Evolutionary conservation across 1,140 invertebrate genomes (phyloP).

Genomic region (Littorina saxatilis): DNA sequence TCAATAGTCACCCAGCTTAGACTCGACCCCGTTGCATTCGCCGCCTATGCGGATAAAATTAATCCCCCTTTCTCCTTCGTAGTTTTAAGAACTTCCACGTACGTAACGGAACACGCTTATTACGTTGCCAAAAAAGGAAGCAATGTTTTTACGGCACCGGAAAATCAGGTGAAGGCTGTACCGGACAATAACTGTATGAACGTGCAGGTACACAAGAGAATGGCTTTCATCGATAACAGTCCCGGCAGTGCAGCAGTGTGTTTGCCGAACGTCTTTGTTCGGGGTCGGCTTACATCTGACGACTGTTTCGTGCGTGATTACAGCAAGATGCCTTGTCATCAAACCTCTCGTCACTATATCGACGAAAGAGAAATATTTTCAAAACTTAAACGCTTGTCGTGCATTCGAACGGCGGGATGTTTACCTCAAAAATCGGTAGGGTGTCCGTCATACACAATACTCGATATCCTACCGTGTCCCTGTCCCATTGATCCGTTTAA

Average conservation of each 20-base stretch:
- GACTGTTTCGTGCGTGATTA: not conserved
- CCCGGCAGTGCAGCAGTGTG: not conserved
- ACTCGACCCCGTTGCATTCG: not conserved
- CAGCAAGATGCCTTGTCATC: not conserved
- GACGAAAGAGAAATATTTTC: not conserved
- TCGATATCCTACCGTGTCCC: not conserved
- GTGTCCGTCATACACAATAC: not conserved
- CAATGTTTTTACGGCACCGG: not conserved
- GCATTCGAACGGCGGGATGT: not conserved
- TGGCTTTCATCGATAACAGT: not conserved
- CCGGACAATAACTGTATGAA: not conserved
- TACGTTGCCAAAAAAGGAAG: not conserved
- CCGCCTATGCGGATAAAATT: not conserved
- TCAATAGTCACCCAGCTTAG: not conserved
- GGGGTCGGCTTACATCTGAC: not conserved
- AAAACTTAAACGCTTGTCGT: not conserved
- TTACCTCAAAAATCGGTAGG: not conserved
- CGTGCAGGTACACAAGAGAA: not conserved
- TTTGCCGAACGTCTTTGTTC: not conserved
- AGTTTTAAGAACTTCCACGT: not conserved
- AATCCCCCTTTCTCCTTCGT: not conserved
- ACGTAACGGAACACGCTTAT: not conserved
- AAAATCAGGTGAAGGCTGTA: not conserved
- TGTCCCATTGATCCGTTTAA: not conserved
- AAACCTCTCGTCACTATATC: not conserved